Evolutionary conservation across 2,797 vertebrate genomes (phyloP), one percentile per base, ranked within the genome.

Genomic region (Pseudochaenichthys georgianus): DNA sequence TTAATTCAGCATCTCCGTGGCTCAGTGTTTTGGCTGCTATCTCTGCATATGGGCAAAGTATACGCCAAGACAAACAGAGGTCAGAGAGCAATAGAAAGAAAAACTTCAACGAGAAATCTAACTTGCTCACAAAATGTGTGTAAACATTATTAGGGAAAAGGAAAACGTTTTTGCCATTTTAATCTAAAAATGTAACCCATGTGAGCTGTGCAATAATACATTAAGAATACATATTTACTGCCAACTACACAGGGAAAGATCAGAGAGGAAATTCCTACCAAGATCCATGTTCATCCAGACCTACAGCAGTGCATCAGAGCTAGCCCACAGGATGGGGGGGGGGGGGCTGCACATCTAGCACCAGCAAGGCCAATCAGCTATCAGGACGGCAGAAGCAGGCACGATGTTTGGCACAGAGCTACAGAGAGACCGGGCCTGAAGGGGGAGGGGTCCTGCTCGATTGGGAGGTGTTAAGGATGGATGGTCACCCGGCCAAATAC

Each of bases 391-490:
- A 88, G 77, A 92, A 90, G 90, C 88, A 82, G 78, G 59, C 81
- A 43, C 75, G 28, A 71, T 11, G 61, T 73, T 90, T 91, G 89
- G 87, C 84, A 82, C 41, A 4, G 10, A 77, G 65, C 84, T 87
- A 83, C 88, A 89, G 86, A 93, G 78, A 78, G 70, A 66, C 53
- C 28, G 46, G 65, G 80, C 77, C 81, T 89, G 82, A n/a, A 60
- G 84, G 82, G 77, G 76, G 75, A 17, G 2, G 0, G 19, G 81
- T 77, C 68, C 65, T 81, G 78, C 84, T 83, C 87, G 88, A 94
- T 92, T 85, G 78, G 68, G 80, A 82, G 81, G 78, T 80, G 93
- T 92, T 91, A 91, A 92, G 92, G 83, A 86, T 77, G 57, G 70
- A 84, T 60, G 60, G 50, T 78, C 82, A 75, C 73, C 70, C 62